phyloP scores from a whole-genome alignment of 1,140 invertebrate genomes.

The Drosophila biarmipes region DNA sequence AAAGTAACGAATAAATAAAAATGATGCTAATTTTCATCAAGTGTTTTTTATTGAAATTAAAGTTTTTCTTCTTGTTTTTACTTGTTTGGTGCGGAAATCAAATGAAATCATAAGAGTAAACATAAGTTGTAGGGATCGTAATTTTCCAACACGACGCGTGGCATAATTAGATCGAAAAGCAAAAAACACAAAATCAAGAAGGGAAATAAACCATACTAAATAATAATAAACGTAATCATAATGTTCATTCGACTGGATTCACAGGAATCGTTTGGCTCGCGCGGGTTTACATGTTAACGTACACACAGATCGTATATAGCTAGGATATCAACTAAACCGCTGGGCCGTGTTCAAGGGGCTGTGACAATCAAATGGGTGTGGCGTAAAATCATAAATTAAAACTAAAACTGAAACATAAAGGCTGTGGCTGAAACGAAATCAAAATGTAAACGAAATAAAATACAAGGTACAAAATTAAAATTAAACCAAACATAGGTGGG shows the following conservation, averaged over 20 bases:
- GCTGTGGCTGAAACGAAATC: constrained; percentile 27
- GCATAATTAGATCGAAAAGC: constrained; percentile 9
- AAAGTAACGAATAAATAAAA: constrained; percentile 67
- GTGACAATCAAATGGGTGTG: constrained; percentile 23
- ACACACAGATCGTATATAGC: constrained; percentile 24
- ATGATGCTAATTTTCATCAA: constrained; percentile 57
- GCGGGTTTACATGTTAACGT: constrained; percentile 5
- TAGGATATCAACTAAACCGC: constrained; percentile 14
- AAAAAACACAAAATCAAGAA: constrained; percentile 46
- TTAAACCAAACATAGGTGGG: constrained; percentile 21
- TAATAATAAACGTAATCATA: constrained; percentile 41
- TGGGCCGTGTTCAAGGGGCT: constrained; percentile 6
- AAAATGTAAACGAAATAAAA: constrained; percentile 32
- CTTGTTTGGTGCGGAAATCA: constrained; percentile 50
- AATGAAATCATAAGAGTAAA: constrained; percentile 73
- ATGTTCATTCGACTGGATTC: constrained; percentile 32
- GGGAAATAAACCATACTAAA: constrained; percentile 51
- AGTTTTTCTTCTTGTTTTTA: constrained; percentile 35
- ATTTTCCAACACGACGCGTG: constrained; percentile 35
- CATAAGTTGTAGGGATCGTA: constrained; percentile 52
- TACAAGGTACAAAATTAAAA: constrained; percentile 51
- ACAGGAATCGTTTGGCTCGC: constrained; percentile 18
- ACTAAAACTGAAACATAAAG: constrained; percentile 23
- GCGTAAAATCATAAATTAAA: constrained; percentile 16
- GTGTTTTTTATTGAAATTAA: constrained; percentile 71